phyloP scores from a whole-genome alignment of 2,113 vertebrate genomes.

The Solea solea region DNA sequence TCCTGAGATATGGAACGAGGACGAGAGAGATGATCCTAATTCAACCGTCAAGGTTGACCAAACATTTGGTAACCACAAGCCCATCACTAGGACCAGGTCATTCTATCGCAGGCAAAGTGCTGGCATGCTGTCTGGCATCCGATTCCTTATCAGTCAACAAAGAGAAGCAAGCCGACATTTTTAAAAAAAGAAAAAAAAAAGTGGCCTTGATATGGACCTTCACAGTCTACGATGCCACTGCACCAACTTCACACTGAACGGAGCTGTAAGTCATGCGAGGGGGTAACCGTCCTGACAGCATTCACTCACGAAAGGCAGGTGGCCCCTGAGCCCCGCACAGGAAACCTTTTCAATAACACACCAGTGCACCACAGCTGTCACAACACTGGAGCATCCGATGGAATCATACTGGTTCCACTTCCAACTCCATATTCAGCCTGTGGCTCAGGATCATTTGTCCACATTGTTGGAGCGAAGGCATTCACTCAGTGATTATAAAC shows the following conservation, averaged over 20 bases:
- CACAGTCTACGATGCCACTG: slow-evolving; percentile 26
- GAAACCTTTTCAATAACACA: slow-evolving; percentile 10
- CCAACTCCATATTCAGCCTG: not conserved
- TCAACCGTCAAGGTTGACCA: slow-evolving; percentile 49
- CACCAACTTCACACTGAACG: not conserved
- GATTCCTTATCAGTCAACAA: slow-evolving; percentile 25
- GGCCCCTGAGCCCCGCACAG: not conserved
- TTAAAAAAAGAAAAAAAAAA: slow-evolving; percentile 47
- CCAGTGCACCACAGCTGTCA: not conserved
- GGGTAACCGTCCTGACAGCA: slow-evolving; percentile 1
- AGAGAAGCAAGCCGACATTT: slow-evolving; percentile 12
- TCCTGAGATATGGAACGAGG: slow-evolving; percentile 81
- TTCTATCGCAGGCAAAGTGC: slow-evolving; percentile 37
- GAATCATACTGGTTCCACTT: not conserved
- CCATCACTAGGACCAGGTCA: slow-evolving; percentile 14
- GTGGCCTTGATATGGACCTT: slow-evolving; percentile 40
- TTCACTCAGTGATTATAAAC: not conserved
- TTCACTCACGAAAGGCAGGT: not conserved
- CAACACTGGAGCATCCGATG: slow-evolving; percentile 11
- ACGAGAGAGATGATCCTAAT: slow-evolving; percentile 51
- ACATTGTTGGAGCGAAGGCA: not conserved
- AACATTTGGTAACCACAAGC: slow-evolving; percentile 46
- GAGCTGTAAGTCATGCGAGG: slow-evolving; percentile 20
- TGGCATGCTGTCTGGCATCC: slow-evolving; percentile 19
- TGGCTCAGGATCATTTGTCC: slow-evolving; percentile 8